Evolutionary conservation across 1,140 invertebrate genomes (phyloP).

Genomic region (Doryteuthis pealeii): DNA sequence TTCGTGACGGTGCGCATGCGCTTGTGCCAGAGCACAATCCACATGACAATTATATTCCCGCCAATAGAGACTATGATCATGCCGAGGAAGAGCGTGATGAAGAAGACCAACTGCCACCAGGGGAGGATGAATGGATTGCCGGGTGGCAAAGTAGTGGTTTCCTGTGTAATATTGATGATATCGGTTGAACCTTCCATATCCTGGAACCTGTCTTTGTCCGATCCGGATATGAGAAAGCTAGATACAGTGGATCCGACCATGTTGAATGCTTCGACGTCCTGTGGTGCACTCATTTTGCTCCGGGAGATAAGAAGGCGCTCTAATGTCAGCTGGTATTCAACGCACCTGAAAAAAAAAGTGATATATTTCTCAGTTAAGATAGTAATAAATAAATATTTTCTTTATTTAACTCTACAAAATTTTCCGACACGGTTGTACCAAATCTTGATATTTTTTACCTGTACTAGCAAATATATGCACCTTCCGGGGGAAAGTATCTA

Average conservation of each 20-base stretch:
- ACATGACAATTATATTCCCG: conserved; percentile 92
- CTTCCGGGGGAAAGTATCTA: conserved; percentile 3
- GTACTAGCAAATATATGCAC: background rate
- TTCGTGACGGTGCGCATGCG: conserved; percentile 94
- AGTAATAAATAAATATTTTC: background rate
- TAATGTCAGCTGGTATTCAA: background rate
- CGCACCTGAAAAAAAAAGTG: background rate
- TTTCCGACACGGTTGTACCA: background rate
- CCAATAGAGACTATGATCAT: conserved; percentile 91
- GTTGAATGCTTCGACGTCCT: background rate
- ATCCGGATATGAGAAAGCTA: background rate
- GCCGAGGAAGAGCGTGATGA: conserved; percentile 67
- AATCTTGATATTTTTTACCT: too few species aligned
- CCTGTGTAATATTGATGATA: conserved; percentile 6
- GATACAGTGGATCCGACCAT: conserved; percentile 5
- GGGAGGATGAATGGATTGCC: conserved; percentile 33
- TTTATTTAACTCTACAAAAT: background rate
- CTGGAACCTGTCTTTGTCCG: background rate
- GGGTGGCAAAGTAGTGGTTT: background rate
- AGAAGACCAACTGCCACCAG: conserved; percentile 52
- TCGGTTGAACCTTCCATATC: background rate
- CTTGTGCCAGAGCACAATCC: conserved; percentile 84
- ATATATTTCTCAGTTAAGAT: background rate
- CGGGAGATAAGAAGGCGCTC: background rate
- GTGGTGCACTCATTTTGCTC: background rate